These are phyloP conservation scores for Sphenodon punctatus DNA, from an alignment of 2,797 vertebrate genomes.

Conservation along the genomic window DNA sequence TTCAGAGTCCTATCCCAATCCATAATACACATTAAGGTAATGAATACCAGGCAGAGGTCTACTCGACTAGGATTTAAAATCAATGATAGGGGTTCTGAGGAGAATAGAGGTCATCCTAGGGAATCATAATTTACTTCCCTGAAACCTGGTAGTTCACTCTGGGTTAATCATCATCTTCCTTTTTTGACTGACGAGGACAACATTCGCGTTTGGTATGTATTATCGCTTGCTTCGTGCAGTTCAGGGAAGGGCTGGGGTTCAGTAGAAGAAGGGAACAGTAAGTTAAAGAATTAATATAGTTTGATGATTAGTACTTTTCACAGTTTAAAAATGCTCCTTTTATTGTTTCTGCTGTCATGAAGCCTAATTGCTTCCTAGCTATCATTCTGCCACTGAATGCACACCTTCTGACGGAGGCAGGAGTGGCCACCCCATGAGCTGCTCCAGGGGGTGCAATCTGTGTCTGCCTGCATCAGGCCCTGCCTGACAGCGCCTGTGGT, in stretches of 20 bases:
- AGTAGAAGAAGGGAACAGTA: neutral
- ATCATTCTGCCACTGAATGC: neutral
- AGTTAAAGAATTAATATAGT: neutral
- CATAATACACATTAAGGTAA: neutral
- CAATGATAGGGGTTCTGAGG: neutral
- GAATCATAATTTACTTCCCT: neutral
- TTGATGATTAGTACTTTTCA: too few relatives aligned
- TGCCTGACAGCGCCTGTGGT: too few relatives aligned
- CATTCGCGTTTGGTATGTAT: neutral
- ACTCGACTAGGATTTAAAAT: neutral
- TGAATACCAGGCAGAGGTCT: neutral
- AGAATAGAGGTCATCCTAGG: neutral
- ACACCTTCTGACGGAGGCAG: too few relatives aligned
- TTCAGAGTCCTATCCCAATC: neutral
- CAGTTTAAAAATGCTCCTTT: too few relatives aligned
- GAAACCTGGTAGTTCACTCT: too few relatives aligned
- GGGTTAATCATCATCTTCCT: neutral
- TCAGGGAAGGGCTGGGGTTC: neutral
- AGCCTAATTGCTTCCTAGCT: neutral
- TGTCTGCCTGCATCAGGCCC: too few relatives aligned
- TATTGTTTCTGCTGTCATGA: too few relatives aligned
- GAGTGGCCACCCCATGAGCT: too few relatives aligned
- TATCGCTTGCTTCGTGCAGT: neutral
- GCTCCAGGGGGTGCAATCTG: too few relatives aligned
- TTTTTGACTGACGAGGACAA: too few relatives aligned